Evolutionary conservation across 2,888 invertebrate species (phyloP), one percentile per base, ranked within the genome.

Genomic region (Xestobium rufovillosum): DNA sequence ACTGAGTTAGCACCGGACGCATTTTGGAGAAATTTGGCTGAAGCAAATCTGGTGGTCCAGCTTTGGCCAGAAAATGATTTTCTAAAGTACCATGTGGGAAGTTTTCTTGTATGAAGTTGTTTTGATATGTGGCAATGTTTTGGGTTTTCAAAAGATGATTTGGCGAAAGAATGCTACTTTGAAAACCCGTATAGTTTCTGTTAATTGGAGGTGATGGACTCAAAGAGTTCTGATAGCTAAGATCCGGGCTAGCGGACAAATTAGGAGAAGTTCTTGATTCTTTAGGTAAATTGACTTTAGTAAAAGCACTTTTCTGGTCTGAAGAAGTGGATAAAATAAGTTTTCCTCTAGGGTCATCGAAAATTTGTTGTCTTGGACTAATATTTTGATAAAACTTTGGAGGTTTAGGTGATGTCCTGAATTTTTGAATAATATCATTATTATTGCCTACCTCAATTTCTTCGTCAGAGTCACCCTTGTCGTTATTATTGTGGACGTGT

Each of bases 171-270:
- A 60, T 72, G 67, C 45, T 49, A 26, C 31, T 69, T 64, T 35
- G 69, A 62, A 39, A 73, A 50, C 52, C 54, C 44, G 58, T 61
- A 36, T 63, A 63, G 29, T 50, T 58, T 27, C 64, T 50, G 29
- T 55, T 58, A 38, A 61, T 66, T 2, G 78, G 76, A 10, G 80
- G 78, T 38, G 78, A 80, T 2, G 86, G 86, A 57, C 85, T 87
- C 41, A 85, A 72, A 25, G 85, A 86, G 52, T 77, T 78, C 53
- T 85, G 83, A 49, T 86, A 86, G 43, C 80, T 75, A 30, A 83
- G 65, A 51, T 86, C 85, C 0, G 86, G 86, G 44, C 85, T 85
- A 12, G 83, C 70, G 0, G 84, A 83, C 11, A 83, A 76, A 45
- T 80, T 75, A 0, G 80, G 80, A 1, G 80, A 80, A 28, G 76